Evolutionary conservation across 1,140 invertebrate genomes (phyloP).

Genomic region (Agraylea sexmaculata): DNA sequence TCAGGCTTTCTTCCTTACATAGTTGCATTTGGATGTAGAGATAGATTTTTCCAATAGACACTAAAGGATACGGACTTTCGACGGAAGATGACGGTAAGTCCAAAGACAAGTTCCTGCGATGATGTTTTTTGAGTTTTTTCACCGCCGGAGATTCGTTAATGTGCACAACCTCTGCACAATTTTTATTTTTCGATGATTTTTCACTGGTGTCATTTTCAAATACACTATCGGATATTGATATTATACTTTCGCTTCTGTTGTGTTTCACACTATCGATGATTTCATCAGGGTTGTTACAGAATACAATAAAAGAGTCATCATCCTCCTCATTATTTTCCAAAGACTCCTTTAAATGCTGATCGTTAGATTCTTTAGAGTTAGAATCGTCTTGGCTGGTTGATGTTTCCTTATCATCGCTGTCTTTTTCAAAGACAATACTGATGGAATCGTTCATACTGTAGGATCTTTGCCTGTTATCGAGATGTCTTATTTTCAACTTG

Average conservation of each 20-base stretch:
- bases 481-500: slow-evolving; percentile 22
- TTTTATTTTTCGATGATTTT: neutral
- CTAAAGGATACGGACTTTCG: slow-evolving; percentile 4
- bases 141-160: slow-evolving; percentile 9
- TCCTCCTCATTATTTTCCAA: slow-evolving; percentile 16
- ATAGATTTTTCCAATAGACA: slow-evolving; percentile 46
- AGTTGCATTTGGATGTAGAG: slow-evolving; percentile 97
- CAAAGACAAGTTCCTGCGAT: slow-evolving; percentile 34
- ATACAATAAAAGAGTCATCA: slow-evolving; percentile 50
- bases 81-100: slow-evolving; percentile 27
- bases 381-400: neutral
- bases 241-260: slow-evolving; percentile 14
- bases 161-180: slow-evolving; percentile 10
- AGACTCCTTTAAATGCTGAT: neutral
- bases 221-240: slow-evolving; percentile 14
- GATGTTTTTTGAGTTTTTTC: slow-evolving; percentile 14
- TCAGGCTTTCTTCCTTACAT: slow-evolving; percentile 76
- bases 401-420: slow-evolving; percentile 19
- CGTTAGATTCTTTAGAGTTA: neutral
- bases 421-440: slow-evolving; percentile 32
- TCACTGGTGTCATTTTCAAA: slow-evolving; percentile 1
- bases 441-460: slow-evolving; percentile 36
- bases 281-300: slow-evolving; percentile 24
- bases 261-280: too few relatives aligned
- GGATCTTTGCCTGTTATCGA: slow-evolving; percentile 33